Evolutionary conservation across 2,113 vertebrate genomes (phyloP), one percentile per base, ranked within the genome.

Genomic region (Prochilodus magdalenae): DNA sequence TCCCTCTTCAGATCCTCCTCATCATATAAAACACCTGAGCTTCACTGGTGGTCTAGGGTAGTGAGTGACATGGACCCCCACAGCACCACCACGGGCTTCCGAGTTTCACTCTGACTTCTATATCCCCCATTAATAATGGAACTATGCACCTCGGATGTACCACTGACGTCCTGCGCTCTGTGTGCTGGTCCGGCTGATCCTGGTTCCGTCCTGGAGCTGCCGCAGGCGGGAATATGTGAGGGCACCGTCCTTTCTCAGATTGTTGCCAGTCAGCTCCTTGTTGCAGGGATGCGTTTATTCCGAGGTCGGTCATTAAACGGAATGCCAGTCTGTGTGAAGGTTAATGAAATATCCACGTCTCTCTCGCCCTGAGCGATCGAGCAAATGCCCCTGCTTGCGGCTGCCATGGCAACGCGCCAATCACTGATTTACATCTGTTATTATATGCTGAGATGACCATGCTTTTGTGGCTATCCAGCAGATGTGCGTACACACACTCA

Each of bases 251-350:
- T 3, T 36, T 84, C 13, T 3, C 40, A 80, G 78, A 26, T 85
- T 88, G 89, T 87, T 89, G 80, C 72, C 84, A 85, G 73, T 86
- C 81, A 87, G 88, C 90, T 89, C 87, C 86, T 80, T 78, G 88
- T 86, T 77, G 85, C 59, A 88, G 90, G 83, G 75, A 88, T 82
- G 86, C 57, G 90, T 91, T 89, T 86, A 90, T 91, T 90, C 88
- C 89, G 89, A 88, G 88, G 30, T 72, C 79, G 67, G 81, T 84
- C 84, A 83, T 86, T 88, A 87, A 89, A 91, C 91, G 91, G 91
- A 93, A 93, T 86, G 89, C 62, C 90, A 87, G 89, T 88, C 91
- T 85, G 79, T 89, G 91, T 89, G 91, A 91, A 94, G 92, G 92
- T 92, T 92, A 91, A 93, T 93, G 86, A 91, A 94, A 92, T 83